These are phyloP conservation scores for Himantopus leucocephalus DNA, from an alignment of 2,113 vertebrate genomes.

Conservation along the genomic window DNA sequence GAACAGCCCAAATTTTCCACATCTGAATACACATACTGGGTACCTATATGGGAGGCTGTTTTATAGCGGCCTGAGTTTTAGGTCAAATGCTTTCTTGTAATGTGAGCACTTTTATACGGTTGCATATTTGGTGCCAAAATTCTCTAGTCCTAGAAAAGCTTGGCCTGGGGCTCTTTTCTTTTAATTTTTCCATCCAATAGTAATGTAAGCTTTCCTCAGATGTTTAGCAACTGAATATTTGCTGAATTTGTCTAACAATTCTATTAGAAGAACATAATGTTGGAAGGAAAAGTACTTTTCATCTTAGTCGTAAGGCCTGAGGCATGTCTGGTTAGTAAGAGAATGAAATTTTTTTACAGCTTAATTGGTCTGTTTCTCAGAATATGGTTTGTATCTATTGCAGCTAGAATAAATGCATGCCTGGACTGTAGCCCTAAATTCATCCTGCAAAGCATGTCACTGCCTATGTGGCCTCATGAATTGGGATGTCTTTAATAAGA, in stretches of 20 bases:
- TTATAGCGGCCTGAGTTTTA: not conserved
- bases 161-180: not conserved
- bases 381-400: not conserved
- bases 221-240: constrained; percentile 1
- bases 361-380: constrained; percentile 3
- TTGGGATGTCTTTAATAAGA: not conserved
- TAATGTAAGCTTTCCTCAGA: not conserved
- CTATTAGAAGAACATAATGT: not conserved
- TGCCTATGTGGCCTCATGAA: not conserved
- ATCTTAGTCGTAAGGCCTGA: not conserved
- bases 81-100: constrained; percentile 31
- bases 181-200: not conserved
- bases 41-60: not conserved
- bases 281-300: constrained; percentile 15
- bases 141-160: constrained; percentile 8
- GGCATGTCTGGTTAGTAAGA: not conserved
- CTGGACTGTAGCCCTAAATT: not conserved
- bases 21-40: not conserved
- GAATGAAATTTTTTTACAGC: not conserved
- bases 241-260: constrained; percentile 3
- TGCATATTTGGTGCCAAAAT: not conserved
- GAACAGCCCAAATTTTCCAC: not conserved
- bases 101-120: not conserved
- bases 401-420: not conserved
- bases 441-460: not conserved